These are phyloP conservation scores for Phymanthus crucifer DNA, from an alignment of 92 coral and sea anemone species.

Conservation along the genomic window DNA sequence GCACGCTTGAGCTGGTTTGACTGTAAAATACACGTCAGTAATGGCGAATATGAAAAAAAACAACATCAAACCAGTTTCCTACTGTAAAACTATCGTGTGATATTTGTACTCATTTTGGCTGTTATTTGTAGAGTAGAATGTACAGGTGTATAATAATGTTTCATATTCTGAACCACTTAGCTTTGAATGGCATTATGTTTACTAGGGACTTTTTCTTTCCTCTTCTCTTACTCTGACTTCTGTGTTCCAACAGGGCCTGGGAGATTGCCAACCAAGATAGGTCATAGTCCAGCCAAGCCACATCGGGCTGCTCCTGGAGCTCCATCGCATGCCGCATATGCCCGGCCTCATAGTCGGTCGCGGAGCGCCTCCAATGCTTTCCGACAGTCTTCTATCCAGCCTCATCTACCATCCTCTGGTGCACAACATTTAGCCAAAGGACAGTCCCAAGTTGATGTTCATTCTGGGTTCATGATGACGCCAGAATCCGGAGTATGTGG, in stretches of 20 bases:
- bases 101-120: no score
- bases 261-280: conserved; percentile 37
- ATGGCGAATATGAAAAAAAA: no score
- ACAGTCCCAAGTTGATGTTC: conserved; percentile 64
- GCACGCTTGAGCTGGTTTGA: no score
- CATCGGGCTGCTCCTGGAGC: conserved; percentile 78
- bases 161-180: no score
- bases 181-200: no score
- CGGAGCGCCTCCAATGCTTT: conserved; percentile 73
- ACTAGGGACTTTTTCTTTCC: neutral
- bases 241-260: conserved; percentile 78
- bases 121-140: no score
- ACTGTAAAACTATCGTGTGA: no score
- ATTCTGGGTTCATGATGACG: conserved; percentile 90
- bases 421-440: conserved; percentile 90
- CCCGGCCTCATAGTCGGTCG: conserved; percentile 39
- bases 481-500: conserved; percentile 99
- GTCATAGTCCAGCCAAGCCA: conserved; percentile 60
- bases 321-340: conserved; percentile 57
- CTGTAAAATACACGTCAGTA: no score
- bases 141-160: no score
- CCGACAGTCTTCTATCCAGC: conserved; percentile 74
- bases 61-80: no score
- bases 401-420: conserved; percentile 86
- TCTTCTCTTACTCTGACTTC: neutral